Evolutionary conservation across 1,140 invertebrate species (phyloP), one percentile per base, ranked within the genome.

Genomic region (Saccostrea echinata): DNA sequence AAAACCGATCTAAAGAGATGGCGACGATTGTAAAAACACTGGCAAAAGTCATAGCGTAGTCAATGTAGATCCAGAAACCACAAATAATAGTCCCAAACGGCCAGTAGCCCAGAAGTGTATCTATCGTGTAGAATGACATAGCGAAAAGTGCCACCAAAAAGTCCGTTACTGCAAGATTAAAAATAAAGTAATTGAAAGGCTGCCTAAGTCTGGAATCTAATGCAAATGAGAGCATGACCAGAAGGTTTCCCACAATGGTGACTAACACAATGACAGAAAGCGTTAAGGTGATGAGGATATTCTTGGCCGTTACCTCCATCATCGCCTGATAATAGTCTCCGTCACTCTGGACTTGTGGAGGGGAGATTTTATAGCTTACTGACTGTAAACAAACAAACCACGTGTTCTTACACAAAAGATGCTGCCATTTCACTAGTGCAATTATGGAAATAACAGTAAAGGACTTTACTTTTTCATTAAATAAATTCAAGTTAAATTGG

Each of bases 31-130:
- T 94, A 86, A 94, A 94, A 51, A 95, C 94, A 3, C 94, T 94
- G 18, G 94, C 94, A 86, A 95, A 95, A 8, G 94, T 95, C 94
- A 95, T 94, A n/a, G 92, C 93, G 87, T 94, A 95, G 89, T 95
- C 95, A 76, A 92, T 93, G 88, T 94, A 95, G 57, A 95, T 93
- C 95, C 95, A 95, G 27, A 94, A 88, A 1, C 91, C 91, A 86
- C 95, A 95, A 71, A 94, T 86, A 57, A 93, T 90, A 43, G 89
- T 76, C 24, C 92, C 93, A 87, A 94, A 93, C 4, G 93, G 93
- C 93, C 93, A 94, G 84, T 93, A 93, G 9, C 92, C 92, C 3
- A 93, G 86, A 1, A 92, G 84, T 6, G 88, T 91, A n/a, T 93
- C 90, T 30, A 91, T 91, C 0, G 92, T 91, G 61, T 92, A 93